A percentile compares a stretch with the other conserved stretches of the same genome.
These are phyloP conservation scores for Marmota flaviventris DNA, from an alignment of 2,113 vertebrate species.

Conservation along the genomic window DNA sequence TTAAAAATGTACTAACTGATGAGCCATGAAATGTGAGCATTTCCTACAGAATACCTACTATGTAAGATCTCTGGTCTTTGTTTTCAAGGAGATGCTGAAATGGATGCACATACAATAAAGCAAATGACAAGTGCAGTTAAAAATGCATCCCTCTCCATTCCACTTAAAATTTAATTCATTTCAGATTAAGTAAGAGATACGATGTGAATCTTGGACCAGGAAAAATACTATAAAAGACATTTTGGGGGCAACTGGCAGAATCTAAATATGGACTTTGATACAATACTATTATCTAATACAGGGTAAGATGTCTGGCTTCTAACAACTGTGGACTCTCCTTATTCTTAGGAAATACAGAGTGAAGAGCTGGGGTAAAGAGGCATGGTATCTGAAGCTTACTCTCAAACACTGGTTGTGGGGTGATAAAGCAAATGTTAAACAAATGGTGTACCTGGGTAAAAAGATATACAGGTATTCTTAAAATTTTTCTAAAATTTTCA, in stretches of 20 bases:
- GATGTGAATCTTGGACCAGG: background rate
- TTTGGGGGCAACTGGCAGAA: background rate
- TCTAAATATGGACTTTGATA: slow-evolving; percentile 53
- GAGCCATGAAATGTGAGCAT: background rate
- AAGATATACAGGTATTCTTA: background rate
- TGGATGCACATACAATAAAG: background rate
- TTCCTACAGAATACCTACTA: background rate
- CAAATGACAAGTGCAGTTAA: background rate
- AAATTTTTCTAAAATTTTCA: slow-evolving; percentile 8
- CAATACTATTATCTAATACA: slow-evolving; percentile 13
- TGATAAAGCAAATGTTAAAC: background rate
- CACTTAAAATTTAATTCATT: background rate
- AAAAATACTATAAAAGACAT: background rate
- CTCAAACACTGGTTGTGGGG: background rate
- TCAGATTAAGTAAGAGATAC: background rate
- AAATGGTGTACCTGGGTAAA: background rate
- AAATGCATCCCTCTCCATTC: background rate
- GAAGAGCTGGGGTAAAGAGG: background rate
- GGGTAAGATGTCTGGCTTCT: slow-evolving; percentile 34
- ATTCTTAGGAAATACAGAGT: background rate
- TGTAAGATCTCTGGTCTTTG: background rate
- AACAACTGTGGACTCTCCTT: background rate
- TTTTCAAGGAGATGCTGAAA: slow-evolving; percentile 41
- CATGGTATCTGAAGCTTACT: background rate
- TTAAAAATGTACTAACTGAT: slow-evolving; percentile 9